Base-by-base conservation (phyloP, 2,797 vertebrate species). In the Nyctibius grandis region DNA sequence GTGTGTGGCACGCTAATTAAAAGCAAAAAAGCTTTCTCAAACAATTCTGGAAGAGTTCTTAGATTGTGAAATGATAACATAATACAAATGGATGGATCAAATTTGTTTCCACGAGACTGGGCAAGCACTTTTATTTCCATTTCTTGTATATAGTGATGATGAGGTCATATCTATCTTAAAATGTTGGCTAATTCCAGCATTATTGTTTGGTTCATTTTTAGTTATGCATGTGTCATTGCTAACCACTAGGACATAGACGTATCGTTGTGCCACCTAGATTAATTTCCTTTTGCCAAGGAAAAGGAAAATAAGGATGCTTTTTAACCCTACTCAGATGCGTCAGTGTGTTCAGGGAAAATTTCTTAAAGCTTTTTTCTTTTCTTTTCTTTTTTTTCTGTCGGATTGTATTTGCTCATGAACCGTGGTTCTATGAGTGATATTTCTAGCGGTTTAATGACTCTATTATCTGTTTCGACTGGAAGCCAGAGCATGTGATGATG, bases 251-350 rank as follows among this genome's bases (percentile, higher is more conserved):
- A 34, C 45, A 13, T 15, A n/a, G 53, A 61, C 57, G 38, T 74
- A 21, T 82, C 48, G 4, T 45, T 85, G 48, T 93, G 59, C 84
- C 85, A 79, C 6, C 72, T 59, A 40, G 45, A 48, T 74, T 74
- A 34, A 74, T 82, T 82, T 63, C 45, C n/a, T 78, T 85, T 91
- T 18, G 44, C 64, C 57, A 47, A 85, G 50, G 60, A 77, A 70
- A 60, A 72, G 53, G 70, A 85, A 69, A 63, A 60, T 14, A 77
- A 77, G 48, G 60, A 69, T 94, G 88, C 81, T 95, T 93, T 91
- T 85, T 91, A 94, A 89, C 84, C 81, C 84, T 83, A 4, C 75
- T 92, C 28, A 22, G 63, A 53, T 87, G 63, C 60, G 54, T 91
- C 77, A 63, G 10, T 45, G 67, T 76, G 77, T 77, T 89, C 38